A percentile compares a stretch with the other conserved stretches of the same genome.
Evolutionary conservation across 2,113 vertebrate species (phyloP).

Genomic region (Arvicanthis niloticus): DNA sequence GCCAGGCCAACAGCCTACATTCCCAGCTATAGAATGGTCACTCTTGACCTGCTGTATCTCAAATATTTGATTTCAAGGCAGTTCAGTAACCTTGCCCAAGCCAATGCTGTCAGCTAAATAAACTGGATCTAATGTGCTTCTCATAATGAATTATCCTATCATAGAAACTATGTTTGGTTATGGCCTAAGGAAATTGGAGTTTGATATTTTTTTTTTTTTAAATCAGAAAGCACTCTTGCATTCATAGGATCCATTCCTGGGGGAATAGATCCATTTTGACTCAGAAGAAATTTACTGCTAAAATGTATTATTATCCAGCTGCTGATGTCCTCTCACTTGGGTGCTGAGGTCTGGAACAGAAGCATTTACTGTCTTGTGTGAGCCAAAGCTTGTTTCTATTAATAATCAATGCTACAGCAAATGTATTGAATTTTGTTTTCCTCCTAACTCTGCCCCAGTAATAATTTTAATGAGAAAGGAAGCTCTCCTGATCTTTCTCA

Average conservation of each 20-base stretch:
- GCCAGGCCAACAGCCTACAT: not conserved
- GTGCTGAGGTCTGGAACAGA: constrained; percentile 67
- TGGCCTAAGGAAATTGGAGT: constrained; percentile 44
- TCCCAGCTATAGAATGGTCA: constrained; percentile 6
- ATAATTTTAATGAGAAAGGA: constrained; percentile 76
- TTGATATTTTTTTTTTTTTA: constrained; percentile 34
- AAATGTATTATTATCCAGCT: constrained; percentile 59
- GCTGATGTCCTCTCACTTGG: constrained; percentile 72
- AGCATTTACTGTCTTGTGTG: constrained; percentile 74
- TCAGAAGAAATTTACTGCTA: constrained; percentile 74
- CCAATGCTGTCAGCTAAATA: constrained; percentile 71
- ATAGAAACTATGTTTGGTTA: constrained; percentile 35
- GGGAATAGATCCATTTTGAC: constrained; percentile 59
- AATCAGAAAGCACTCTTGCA: constrained; percentile 1
- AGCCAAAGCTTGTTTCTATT: constrained; percentile 85
- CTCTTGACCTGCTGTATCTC: not conserved
- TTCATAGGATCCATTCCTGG: not conserved
- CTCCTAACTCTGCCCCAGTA: constrained; percentile 80
- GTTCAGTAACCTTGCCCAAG: constrained; percentile 47
- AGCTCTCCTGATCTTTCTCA: constrained; percentile 68
- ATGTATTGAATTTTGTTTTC: constrained; percentile 76
- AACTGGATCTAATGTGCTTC: constrained; percentile 71
- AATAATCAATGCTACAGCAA: constrained; percentile 76
- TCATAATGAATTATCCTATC: constrained; percentile 37
- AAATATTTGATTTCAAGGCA: constrained; percentile 52